phyloP scores from a whole-genome alignment of 2,888 invertebrate genomes.

The Cylindroiulus punctatus region DNA sequence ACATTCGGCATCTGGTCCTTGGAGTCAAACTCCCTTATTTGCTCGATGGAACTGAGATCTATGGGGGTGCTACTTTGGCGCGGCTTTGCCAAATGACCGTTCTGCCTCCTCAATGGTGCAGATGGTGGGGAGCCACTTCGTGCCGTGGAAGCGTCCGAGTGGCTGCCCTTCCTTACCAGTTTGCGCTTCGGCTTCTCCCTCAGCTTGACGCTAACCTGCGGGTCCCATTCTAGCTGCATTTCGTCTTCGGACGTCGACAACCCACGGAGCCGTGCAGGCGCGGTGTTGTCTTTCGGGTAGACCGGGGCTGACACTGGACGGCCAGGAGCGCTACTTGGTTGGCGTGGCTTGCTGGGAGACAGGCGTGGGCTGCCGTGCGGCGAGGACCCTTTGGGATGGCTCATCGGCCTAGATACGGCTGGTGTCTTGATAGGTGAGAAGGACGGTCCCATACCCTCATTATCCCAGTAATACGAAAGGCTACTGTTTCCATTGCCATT shows the following conservation, averaged over 20 bases:
- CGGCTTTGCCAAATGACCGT: neutral
- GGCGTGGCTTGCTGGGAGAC: conserved; percentile 26
- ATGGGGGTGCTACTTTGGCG: neutral
- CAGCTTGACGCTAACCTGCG: neutral
- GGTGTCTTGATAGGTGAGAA: conserved; percentile 5
- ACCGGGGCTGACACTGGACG: conserved; percentile 13
- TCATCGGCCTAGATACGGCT: neutral
- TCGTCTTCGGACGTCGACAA: conserved; percentile 48
- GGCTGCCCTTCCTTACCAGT: conserved; percentile 6
- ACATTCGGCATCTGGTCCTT: neutral
- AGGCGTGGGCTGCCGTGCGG: conserved; percentile 46
- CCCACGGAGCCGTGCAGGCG: neutral
- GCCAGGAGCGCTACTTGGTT: neutral
- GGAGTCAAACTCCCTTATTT: neutral
- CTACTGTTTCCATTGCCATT: neutral
- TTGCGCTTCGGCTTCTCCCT: conserved; percentile 7
- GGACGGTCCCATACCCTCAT: conserved; percentile 30
- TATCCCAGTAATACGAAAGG: conserved; percentile 49
- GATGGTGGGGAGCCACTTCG: neutral
- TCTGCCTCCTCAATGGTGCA: neutral
- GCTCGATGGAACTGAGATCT: neutral
- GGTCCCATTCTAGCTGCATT: neutral
- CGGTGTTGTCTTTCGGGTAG: conserved; percentile 13
- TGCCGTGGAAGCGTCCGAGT: neutral
- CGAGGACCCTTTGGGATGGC: neutral